Conservation (phyloP, 2,113 vertebrate species). For the Charina bottae region DNA sequence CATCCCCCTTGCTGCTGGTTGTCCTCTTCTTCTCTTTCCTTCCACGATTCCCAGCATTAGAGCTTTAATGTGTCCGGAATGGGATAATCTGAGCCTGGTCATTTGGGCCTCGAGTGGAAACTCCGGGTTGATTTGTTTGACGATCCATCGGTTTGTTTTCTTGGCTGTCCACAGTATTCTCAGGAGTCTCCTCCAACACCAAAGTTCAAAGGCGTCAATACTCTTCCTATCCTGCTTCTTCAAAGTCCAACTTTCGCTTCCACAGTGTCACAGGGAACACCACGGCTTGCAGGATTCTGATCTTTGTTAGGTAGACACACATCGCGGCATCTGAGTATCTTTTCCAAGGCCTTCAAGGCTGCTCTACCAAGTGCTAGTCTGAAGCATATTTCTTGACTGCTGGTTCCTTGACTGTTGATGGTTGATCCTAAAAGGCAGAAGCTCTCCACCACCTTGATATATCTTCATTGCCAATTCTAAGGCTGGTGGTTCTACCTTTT, state of each 20-base stretch:
- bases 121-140: not conserved
- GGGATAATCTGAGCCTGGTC: not conserved
- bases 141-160: not conserved
- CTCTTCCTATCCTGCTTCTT: not conserved
- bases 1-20: too few species aligned
- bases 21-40: too few species aligned
- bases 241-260: not conserved
- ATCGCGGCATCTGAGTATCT: not conserved
- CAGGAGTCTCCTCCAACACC: not conserved
- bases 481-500: not conserved
- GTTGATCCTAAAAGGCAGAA: not conserved
- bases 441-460: not conserved
- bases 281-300: not conserved
- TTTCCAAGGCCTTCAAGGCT: not conserved
- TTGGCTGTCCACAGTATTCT: not conserved
- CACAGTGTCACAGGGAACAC: not conserved
- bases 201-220: not conserved
- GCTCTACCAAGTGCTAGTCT: not conserved
- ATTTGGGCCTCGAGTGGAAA: not conserved
- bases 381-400: not conserved
- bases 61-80: not conserved
- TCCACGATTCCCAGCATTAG: not conserved
- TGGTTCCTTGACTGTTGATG: not conserved
- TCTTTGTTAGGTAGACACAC: not conserved
- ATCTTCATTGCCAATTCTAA: not conserved